Base-by-base conservation (phyloP, 2,888 invertebrate genomes). In the Brachypalpus laphriformis region DNA sequence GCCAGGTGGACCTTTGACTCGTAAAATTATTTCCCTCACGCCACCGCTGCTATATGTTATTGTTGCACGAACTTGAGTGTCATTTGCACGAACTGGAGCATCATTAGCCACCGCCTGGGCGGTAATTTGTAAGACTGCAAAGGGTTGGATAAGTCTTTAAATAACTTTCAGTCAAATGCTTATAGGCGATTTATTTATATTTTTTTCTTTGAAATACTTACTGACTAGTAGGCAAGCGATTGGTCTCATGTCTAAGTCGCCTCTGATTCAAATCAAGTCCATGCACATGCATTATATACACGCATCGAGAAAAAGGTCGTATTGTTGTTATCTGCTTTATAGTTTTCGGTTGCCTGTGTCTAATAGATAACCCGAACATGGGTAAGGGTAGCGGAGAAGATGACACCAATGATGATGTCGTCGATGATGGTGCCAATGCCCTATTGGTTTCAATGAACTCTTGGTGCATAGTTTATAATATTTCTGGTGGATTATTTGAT, bases 1-100 rank as follows among this genome's bases (percentile, higher is more conserved):
- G 47, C 88, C 88, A 1, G 88, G 87, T 3, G 87, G 82, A 22
- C 88, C 88, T 47, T 83, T 87, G 61, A 87, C 85, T 9, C 70
- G 87, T 37, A 87, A 78, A 65, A 86, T 86, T 1, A 87, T 87
- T 71, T 87, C 76, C 28, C 18, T 56, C 14, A 7, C 45, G 3
- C 47, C 65, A 18, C 6, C 14, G 4, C 22, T 28, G n/a, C 14
- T 57, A 7, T 56, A 25, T 6, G 34, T 57, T n/a, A 66, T 40
- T 37, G 65, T 7, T 14, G 37, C 56, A 1, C 75, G 75, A 37
- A 47, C 7, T 37, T 20, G 11, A 0, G 31, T 42, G 0, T 40
- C 65, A 47, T 75, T 45, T 47, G 56, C 65, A n/a, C 75, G 75
- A 37, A 47, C 7, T 37, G 18, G 11, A 0, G 31, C 31, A 0